Evolutionary conservation across 2,888 invertebrate genomes (phyloP), one percentile per base, ranked within the genome.

Genomic region (Andrena marginata): DNA sequence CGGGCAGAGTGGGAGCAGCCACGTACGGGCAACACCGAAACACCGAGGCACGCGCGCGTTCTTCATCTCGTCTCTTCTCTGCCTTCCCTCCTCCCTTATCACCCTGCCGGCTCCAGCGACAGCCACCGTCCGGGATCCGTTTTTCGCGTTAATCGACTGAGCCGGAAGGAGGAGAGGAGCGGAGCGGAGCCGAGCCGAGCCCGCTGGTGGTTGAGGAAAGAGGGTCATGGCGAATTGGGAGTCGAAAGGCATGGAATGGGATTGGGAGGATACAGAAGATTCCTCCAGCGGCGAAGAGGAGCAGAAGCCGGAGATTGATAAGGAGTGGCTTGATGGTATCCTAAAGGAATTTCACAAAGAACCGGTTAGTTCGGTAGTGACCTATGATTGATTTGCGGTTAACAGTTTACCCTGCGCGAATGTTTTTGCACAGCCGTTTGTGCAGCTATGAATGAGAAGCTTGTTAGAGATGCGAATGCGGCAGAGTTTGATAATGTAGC

Each of bases 281-380:
- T 94, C 94, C 76, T 94, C 94, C 84, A 93, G 92, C 88, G 91
- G 87, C 13, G 59, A 59, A 42, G 91, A 91, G 94, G 95, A 95
- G 93, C 95, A 95, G 48, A 94, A 95, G 94, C 95, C 95, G 94
- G 95, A 95, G 68, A 95, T 95, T 77, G 95, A 95, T 69, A 95
- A 94, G 90, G 95, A 95, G 91, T 96, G 95, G 95, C 94, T 96
- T 67, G 95, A 95, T 88, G 94, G 94, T 70, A 94, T 95, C 64
- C 93, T 96, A 59, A 93, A 92, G 81, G 94, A 95, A 72, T 94
- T 95, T 92, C 95, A 95, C 92, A 91, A 79, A 64, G 75, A 63
- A 75, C 54, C 59, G 89, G 88, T 92, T 82, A 81, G 86, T 87
- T 72, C 63, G 56, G 83, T 78, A 75, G 70, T 69, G 51, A 20